Percentiles rank a stretch among this genome's conserved stretches.
Evolutionary conservation across 2,888 invertebrate genomes (phyloP).

Genomic region (Hydraecia micacea): DNA sequence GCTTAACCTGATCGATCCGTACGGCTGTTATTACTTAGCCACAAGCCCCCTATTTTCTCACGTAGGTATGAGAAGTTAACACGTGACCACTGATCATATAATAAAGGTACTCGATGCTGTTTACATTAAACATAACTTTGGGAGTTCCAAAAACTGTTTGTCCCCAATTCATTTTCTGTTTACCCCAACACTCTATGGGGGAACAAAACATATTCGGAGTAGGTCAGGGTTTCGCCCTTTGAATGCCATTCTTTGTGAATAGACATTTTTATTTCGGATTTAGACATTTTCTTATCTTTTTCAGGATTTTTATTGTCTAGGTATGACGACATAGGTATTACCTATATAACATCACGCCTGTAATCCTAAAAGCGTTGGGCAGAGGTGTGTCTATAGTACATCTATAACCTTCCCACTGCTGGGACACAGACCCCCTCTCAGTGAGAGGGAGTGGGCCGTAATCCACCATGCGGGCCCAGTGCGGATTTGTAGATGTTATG

Average conservation of each 20-base stretch:
- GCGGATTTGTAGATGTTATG: too few species aligned
- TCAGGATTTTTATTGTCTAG: not conserved
- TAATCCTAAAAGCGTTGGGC: not conserved
- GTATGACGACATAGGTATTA: not conserved
- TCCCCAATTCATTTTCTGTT: slow-evolving; percentile 26
- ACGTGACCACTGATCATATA: not conserved
- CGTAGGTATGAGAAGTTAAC: not conserved
- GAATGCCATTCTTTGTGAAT: slow-evolving; percentile 31
- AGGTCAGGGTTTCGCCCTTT: slow-evolving; percentile 44
- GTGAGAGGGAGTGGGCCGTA: too few species aligned
- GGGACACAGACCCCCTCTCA: too few species aligned
- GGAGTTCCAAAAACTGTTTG: slow-evolving; percentile 9
- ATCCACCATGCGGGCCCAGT: too few species aligned
- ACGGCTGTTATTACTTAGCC: too few species aligned
- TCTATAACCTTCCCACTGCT: too few species aligned
- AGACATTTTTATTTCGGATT: slow-evolving; percentile 9
- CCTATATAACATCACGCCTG: not conserved
- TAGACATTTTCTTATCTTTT: not conserved
- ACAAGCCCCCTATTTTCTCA: not conserved
- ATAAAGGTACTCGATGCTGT: not conserved
- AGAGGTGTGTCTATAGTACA: not conserved
- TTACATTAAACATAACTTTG: slow-evolving; percentile 14
- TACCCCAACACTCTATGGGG: slow-evolving; percentile 15
- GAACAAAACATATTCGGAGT: slow-evolving; percentile 37
- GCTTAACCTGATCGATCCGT: too few species aligned